Conservation (phyloP, 2,888 invertebrate species). For the Andrena marginata region DNA sequence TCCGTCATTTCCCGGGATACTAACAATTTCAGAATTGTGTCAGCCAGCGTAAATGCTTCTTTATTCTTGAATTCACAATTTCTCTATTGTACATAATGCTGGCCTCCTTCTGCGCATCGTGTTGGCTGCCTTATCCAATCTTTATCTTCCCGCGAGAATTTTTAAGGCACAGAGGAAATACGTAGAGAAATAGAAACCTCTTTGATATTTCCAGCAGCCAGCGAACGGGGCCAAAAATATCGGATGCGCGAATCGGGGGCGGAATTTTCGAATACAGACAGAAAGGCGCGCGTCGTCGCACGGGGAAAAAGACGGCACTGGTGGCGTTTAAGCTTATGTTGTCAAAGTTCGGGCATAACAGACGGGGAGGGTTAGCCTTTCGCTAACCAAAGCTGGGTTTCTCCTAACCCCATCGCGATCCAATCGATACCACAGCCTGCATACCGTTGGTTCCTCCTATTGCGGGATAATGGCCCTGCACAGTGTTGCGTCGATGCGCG, state of each 20-base stretch:
- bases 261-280: slow-evolving; percentile 18
- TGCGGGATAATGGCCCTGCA: slow-evolving; percentile 33
- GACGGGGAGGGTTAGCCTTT: slow-evolving; percentile 43
- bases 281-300: slow-evolving; percentile 14
- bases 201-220: slow-evolving; percentile 6
- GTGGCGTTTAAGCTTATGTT: slow-evolving; percentile 49
- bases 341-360: slow-evolving; percentile 51
- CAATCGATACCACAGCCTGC: slow-evolving; percentile 62
- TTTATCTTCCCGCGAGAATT: slow-evolving; percentile 1
- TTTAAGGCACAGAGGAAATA: neutral
- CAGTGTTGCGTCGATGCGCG: slow-evolving; percentile 1
- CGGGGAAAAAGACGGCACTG: slow-evolving; percentile 22
- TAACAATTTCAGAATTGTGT: neutral
- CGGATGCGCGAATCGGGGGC: slow-evolving; percentile 6
- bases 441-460: slow-evolving; percentile 36
- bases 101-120: neutral
- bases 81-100: neutral
- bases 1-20: too few relatives aligned
- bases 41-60: neutral
- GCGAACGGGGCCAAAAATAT: neutral
- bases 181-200: neutral
- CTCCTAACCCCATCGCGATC: slow-evolving; percentile 50
- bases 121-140: neutral
- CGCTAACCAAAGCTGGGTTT: slow-evolving; percentile 54
- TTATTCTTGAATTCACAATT: neutral